phyloP scores from a whole-genome alignment of 2,888 invertebrate species.

The Venustoraphidia nigricollis region DNA sequence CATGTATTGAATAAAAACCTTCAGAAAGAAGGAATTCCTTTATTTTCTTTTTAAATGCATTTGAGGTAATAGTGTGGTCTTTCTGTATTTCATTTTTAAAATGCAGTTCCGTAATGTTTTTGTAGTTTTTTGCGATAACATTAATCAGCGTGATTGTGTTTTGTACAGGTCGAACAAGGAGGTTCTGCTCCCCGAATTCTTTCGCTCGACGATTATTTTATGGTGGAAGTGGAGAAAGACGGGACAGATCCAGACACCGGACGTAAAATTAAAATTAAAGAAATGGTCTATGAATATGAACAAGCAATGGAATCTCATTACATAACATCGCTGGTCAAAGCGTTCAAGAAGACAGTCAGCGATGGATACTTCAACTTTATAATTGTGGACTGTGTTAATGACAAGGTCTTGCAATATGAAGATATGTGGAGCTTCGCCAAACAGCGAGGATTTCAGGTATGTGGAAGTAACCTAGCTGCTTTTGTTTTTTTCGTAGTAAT shows the following conservation, averaged over 20 bases:
- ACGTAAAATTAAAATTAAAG: constrained; percentile 49
- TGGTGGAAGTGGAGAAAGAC: constrained; percentile 69
- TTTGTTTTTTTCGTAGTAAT: background rate
- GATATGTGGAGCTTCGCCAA: constrained; percentile 82
- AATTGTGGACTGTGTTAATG: constrained; percentile 83
- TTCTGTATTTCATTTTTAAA: background rate
- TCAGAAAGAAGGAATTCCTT: too few relatives aligned
- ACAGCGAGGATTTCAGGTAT: constrained; percentile 70
- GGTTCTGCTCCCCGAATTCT: constrained; percentile 83
- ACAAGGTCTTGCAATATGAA: constrained; percentile 63
- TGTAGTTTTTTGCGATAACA: background rate
- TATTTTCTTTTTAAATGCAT: too few relatives aligned
- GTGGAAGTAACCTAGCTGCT: constrained; percentile 6
- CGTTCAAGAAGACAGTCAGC: constrained; percentile 78
- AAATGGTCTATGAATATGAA: constrained; percentile 82
- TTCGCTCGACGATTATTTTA: constrained; percentile 91
- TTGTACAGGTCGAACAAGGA: constrained; percentile 51
- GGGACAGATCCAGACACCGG: constrained; percentile 55
- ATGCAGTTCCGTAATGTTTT: background rate
- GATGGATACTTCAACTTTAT: constrained; percentile 87
- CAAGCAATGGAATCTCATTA: constrained; percentile 69
- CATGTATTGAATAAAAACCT: too few relatives aligned
- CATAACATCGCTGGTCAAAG: constrained; percentile 64
- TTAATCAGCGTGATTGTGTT: constrained; percentile 5
- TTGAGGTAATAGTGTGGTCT: too few relatives aligned